These are phyloP conservation scores for Epistrophella euchroma DNA, from an alignment of 2,888 invertebrate species.

Conservation along the genomic window DNA sequence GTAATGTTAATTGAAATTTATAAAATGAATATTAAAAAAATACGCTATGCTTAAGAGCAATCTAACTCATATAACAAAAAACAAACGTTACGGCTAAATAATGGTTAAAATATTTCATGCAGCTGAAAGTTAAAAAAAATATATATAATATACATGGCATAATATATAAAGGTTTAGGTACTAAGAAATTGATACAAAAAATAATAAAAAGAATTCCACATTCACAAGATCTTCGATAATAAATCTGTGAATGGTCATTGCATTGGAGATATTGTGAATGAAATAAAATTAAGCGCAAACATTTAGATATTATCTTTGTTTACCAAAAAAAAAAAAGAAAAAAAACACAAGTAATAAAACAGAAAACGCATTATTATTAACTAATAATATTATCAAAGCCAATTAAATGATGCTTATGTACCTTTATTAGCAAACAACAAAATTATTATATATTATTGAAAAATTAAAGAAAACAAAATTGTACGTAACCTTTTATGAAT, in stretches of 20 bases:
- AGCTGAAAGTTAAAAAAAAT: constrained; percentile 54
- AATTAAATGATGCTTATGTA: constrained; percentile 76
- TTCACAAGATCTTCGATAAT: constrained; percentile 42
- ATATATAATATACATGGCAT: constrained; percentile 61
- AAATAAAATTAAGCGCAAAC: constrained; percentile 62
- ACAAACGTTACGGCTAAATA: constrained; percentile 51
- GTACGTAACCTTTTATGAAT: constrained; percentile 58
- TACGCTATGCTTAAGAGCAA: constrained; percentile 67
- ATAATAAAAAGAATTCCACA: constrained; percentile 50
- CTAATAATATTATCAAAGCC: constrained; percentile 73
- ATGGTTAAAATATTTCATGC: constrained; percentile 52
- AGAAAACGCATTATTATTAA: constrained; percentile 57
- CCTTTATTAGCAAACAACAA: constrained; percentile 76
- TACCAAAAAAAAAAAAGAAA: constrained; percentile 49
- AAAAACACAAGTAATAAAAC: constrained; percentile 14
- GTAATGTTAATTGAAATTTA: constrained; percentile 64
- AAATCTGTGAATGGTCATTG: constrained; percentile 22
- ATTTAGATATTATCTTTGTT: constrained; percentile 70
- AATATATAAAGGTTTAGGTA: constrained; percentile 41
- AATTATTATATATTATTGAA: constrained; percentile 67
- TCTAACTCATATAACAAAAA: constrained; percentile 32
- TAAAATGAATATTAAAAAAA: constrained; percentile 45
- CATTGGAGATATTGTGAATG: constrained; percentile 48
- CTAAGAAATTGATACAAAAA: constrained; percentile 40
- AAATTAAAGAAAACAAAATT: constrained; percentile 24